These are phyloP conservation scores for Choristoneura rosaceana DNA, from an alignment of 2,888 invertebrate genomes.

Conservation along the genomic window DNA sequence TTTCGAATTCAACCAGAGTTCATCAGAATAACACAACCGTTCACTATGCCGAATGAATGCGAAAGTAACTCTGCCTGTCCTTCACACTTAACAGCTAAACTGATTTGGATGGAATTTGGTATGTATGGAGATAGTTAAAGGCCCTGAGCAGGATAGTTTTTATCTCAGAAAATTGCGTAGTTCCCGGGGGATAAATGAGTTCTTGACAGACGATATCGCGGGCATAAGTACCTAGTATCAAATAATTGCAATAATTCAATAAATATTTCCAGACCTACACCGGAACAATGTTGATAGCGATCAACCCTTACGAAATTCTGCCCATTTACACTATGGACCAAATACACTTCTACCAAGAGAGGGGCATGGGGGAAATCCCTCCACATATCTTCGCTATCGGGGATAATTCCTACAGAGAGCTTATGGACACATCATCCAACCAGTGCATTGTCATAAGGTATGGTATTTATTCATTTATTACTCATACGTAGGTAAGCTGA, in stretches of 20 bases:
- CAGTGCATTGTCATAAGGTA: constrained; percentile 98
- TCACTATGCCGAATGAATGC: too few species aligned
- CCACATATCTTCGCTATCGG: constrained; percentile 99
- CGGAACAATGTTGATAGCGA: constrained; percentile 96
- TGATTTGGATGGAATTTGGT: too few species aligned
- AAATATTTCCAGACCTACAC: constrained; percentile 92
- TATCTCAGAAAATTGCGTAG: too few species aligned
- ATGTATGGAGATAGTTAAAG: too few species aligned
- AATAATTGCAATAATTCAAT: constrained; percentile 10
- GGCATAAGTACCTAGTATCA: too few species aligned
- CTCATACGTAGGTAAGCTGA: constrained; percentile 40
- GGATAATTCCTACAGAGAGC: constrained; percentile 94
- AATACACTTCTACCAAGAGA: constrained; percentile 92
- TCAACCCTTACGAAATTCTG: constrained; percentile 97
- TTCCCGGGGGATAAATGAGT: too few species aligned
- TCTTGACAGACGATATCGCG: too few species aligned
- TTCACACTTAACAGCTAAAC: too few species aligned
- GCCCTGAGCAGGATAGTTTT: too few species aligned
- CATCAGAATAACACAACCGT: too few species aligned
- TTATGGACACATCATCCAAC: constrained; percentile 90
- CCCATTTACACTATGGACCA: constrained; percentile 97
- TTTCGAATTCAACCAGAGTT: too few species aligned
- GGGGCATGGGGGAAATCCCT: constrained; percentile 93
- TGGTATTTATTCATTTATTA: constrained; percentile 77
- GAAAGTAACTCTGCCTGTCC: too few species aligned